Base-by-base conservation (phyloP, 2,113 vertebrate species). In the Larimichthys crocea region DNA sequence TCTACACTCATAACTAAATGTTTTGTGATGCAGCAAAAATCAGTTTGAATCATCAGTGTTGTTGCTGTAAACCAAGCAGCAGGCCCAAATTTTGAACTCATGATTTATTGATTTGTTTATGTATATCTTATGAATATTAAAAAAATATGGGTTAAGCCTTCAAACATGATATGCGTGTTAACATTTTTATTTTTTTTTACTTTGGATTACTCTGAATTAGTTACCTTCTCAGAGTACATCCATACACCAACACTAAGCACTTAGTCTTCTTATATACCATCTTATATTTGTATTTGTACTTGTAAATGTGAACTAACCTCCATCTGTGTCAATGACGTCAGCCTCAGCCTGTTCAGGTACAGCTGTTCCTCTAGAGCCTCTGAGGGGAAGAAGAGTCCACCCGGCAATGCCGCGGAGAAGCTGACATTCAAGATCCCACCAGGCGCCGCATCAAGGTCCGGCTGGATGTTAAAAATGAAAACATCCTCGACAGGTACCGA, bases 391-490 rank as follows among this genome's bases (percentile, higher is more conserved):
- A 97, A 99, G 79, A 95, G 96, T 0, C 98, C 97, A 0, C 96
- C 95, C 0, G 98, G 98, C 0, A 96, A 91, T 15, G 96, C 94
- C 0, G 98, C 98, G 0, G 98, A 98, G 93, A 99, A 99, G 86
- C 98, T 99, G 83, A 99, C 96, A 0, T 99, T 99, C 64, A 99
- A 95, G 81, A 99, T 97, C n/a, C 91, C 87, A 67, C 96, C 96
- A 0, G 91, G 89, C 0, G 95, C 95, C 4, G 97, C 97, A 0
- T 99, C 98, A 0, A 96, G 95, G 92, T 99, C 98, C 0, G 98
- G 98, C 93, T 98, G 98, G 87, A 99, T 97, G 91, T 99, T 99
- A 93, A 99, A 99, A 84, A 99, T 95, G 86, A 98, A 99, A 88
- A 99, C 96, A n/a, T 99, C 97, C 76, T 98, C 97, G 0, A 97